Evolutionary conservation across 2,888 invertebrate species (phyloP), one percentile per base, ranked within the genome.

Genomic region (Morpho deidamia): DNA sequence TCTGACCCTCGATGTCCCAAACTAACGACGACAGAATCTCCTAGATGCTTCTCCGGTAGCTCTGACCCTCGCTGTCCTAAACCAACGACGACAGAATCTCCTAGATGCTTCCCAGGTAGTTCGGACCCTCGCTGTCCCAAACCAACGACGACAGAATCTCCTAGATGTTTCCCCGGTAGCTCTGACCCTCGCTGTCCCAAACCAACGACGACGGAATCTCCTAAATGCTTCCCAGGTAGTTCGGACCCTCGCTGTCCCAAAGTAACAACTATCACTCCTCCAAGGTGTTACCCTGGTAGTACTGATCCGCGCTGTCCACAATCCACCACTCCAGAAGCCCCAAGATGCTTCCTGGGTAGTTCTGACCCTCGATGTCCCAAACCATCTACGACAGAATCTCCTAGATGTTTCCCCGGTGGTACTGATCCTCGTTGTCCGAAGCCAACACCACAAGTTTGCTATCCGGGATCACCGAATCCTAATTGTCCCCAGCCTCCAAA

Each of bases 281-380:
- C 60, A 7, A 57, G 51, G n/a, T 62, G 63, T 14, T 62, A 58
- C 37, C 66, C 68, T 39, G 68, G 68, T 0, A 67, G 65, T 12
- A 57, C 63, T 65, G 81, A 66, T 68, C 71, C 64, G 2, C 61
- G 75, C 39, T 79, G 79, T 44, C 74, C 76, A 0, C 57, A 59
- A 44, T 64, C 69, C 7, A 60, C 79, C 0, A 56, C 81, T 40
- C 72, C 71, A 2, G 56, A 63, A 23, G 60, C 60, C 7, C 70
- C 68, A 1, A 56, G 52, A 7, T 74, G 72, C 45, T 74, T 52
- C 45, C 67, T 66, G 0, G 67, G 66, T 1, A 59, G 54, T 5
- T 60, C 50, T 12, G 76, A 77, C 51, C 74, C 79, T 2, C 55
- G 71, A n/a, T 82, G 81, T 55, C 71, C 76, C n/a, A 57, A 68